Conservation (phyloP, 2,888 invertebrate species). For the Ceratothoa steindachneri region DNA sequence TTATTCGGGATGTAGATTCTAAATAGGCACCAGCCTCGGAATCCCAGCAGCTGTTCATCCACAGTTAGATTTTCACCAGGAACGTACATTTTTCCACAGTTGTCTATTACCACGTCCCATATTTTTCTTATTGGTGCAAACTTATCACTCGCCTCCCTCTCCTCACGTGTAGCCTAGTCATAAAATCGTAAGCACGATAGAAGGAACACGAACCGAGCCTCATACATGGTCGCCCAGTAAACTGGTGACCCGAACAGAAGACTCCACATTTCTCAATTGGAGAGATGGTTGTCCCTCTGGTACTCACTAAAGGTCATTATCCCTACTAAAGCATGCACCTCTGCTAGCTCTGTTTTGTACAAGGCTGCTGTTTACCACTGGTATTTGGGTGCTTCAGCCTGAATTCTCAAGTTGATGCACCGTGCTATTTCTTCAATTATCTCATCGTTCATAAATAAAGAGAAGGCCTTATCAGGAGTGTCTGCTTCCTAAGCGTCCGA, state of each 20-base stretch:
- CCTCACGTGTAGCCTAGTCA: background rate
- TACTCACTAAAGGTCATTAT: background rate
- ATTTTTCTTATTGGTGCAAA: too few species aligned
- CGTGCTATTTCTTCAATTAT: too few species aligned
- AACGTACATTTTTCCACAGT: slow-evolving; percentile 48
- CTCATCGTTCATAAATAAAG: too few species aligned
- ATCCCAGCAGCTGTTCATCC: too few species aligned
- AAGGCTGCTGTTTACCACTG: background rate
- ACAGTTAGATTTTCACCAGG: too few species aligned
- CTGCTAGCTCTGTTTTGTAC: background rate
- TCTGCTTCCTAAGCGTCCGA: too few species aligned
- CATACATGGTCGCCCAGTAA: background rate
- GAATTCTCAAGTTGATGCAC: too few species aligned
- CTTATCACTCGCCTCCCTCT: background rate
- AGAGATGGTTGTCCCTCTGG: slow-evolving; percentile 5
- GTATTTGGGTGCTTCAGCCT: too few species aligned
- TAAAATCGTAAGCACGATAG: background rate
- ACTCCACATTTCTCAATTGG: background rate
- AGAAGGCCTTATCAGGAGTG: too few species aligned
- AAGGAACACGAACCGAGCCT: background rate
- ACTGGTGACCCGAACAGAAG: background rate
- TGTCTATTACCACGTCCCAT: slow-evolving; percentile 46
- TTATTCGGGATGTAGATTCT: too few species aligned
- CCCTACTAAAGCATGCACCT: background rate
- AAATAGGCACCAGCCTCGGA: too few species aligned